Evolutionary conservation across 2,113 vertebrate species (phyloP), one percentile per base, ranked within the genome.

Genomic region (Pollachius pollachius): DNA sequence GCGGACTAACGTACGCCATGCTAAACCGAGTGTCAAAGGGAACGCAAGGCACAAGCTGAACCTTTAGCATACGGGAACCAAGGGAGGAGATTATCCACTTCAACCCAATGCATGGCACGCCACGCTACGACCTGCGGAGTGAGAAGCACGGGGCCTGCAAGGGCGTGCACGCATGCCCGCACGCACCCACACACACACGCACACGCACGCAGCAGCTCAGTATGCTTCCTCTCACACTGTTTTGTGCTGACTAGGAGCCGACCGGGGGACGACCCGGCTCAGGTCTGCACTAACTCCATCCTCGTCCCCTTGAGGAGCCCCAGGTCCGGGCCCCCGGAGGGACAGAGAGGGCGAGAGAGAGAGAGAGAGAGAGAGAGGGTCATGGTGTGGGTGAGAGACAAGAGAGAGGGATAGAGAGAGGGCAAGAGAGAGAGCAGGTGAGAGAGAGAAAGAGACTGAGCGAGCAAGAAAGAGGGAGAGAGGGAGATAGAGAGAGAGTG

Each of bases 201-300:
- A 69, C 67, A 63, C 61, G 58, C 54, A 65, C 63, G 17, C 61
- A 65, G 71, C 70, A 73, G 87, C 83, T 87, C 81, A 84, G 76
- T 72, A 76, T 82, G 72, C 72, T 85, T 74, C 48, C 15, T 85
- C 81, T 89, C 83, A 85, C 82, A 85, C 82, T 80, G 84, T 84
- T 88, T 87, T 89, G 71, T 89, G 89, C 87, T 90, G 68, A 69
- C 68, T 62, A 7, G 25, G 15, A 48, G 18, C 19, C 41, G 87
- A 87, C 67, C 67, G 76, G 77, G 84, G 81, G 73, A 68, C 76
- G 87, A 84, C 83, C 65, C 58, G 69, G 62, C 69, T 68, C 74
- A 81, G 76, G 80, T 81, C 78, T 80, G 73, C 74, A 74, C 73
- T 79, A 76, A 84, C 86, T 83, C 62, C 17, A 41, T 41, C 76